Evolutionary conservation across 2,797 vertebrate species (phyloP).

Genomic region (Trachops cirrhosus): DNA sequence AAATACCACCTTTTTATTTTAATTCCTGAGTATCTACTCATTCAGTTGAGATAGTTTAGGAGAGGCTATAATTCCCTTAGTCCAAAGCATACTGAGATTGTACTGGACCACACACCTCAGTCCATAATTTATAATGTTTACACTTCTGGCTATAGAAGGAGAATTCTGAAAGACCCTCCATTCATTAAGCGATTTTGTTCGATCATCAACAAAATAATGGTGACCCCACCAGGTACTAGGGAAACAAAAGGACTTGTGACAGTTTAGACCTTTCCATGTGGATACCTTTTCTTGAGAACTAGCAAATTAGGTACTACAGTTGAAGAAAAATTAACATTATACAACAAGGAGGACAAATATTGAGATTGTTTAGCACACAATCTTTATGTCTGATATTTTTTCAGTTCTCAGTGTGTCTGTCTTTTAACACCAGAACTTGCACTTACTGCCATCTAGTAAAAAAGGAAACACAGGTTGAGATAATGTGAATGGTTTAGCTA

Average conservation of each 20-base stretch:
- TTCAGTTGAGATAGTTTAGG: neutral
- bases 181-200: neutral
- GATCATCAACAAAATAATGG: neutral
- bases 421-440: neutral
- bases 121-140: neutral
- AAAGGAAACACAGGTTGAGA: neutral
- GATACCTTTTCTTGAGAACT: neutral
- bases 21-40: constrained; percentile 15
- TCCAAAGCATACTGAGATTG: neutral
- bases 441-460: neutral
- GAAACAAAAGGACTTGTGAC: neutral
- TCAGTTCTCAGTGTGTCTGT: neutral
- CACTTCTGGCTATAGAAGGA: neutral
- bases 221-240: neutral
- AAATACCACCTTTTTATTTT: no score
- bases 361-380: neutral
- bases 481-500: neutral
- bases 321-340: neutral
- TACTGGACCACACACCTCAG: neutral
- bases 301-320: neutral
- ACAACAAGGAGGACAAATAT: neutral
- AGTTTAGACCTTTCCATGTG: neutral
- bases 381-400: neutral
- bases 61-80: neutral
- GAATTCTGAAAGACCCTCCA: neutral